These are phyloP conservation scores for Drosophila repletoides DNA, from an alignment of 1,140 invertebrate species.

Conservation along the genomic window DNA sequence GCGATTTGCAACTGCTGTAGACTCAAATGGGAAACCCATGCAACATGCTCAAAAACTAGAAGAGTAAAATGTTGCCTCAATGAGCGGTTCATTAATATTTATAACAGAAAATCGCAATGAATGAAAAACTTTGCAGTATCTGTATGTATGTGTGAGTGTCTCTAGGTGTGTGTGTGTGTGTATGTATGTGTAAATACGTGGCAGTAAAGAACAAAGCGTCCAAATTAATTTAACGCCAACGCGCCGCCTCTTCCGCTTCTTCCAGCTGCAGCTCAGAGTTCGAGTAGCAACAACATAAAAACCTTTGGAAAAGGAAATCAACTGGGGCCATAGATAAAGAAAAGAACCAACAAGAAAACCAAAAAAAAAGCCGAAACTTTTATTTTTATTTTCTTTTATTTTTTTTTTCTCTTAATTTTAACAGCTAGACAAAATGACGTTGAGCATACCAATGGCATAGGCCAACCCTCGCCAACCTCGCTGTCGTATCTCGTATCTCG, in stretches of 20 bases:
- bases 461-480: slow-evolving; percentile 19
- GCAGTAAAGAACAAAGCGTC: slow-evolving; percentile 55
- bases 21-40: slow-evolving; percentile 8
- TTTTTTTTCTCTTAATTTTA: slow-evolving; percentile 53
- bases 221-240: slow-evolving; percentile 72
- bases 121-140: slow-evolving; percentile 14
- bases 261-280: slow-evolving; percentile 9
- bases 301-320: slow-evolving; percentile 48
- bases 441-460: slow-evolving; percentile 51
- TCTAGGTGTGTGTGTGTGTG: slow-evolving; percentile 1
- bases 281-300: slow-evolving; percentile 37
- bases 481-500: too few relatives aligned
- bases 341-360: slow-evolving; percentile 26
- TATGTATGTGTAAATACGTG: not conserved
- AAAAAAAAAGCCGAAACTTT: slow-evolving; percentile 36
- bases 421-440: slow-evolving; percentile 46
- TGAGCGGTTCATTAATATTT: slow-evolving; percentile 70
- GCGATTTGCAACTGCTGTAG: not conserved
- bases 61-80: slow-evolving; percentile 25
- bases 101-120: slow-evolving; percentile 38
- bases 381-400: too few relatives aligned
- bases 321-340: slow-evolving; percentile 59
- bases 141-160: not conserved
- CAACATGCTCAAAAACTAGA: slow-evolving; percentile 53
- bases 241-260: not conserved